Conservation (phyloP, 2,888 invertebrate genomes). For the Cyaniris semiargus region DNA sequence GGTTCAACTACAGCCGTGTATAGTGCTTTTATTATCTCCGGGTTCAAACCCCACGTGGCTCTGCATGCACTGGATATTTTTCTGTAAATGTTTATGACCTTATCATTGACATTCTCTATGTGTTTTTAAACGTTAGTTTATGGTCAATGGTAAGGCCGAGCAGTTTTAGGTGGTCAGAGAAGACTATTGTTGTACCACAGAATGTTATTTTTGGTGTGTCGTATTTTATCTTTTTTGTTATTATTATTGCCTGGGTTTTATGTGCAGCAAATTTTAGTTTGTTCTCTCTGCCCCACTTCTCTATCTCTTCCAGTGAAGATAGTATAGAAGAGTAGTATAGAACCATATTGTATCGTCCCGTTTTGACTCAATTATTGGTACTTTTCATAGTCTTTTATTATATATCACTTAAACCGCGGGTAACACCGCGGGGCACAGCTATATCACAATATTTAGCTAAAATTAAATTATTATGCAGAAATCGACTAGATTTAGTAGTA, state of each 20-base stretch:
- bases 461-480: no score
- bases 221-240: constrained; percentile 36
- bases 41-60: constrained; percentile 33
- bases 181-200: neutral
- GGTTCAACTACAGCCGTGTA: constrained; percentile 21
- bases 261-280: constrained; percentile 40
- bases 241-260: constrained; percentile 36
- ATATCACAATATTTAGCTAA: no score
- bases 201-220: constrained; percentile 11
- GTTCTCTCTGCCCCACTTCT: constrained; percentile 35
- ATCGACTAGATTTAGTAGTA: no score
- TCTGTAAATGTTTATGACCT: constrained; percentile 33
- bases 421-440: no score
- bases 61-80: constrained; percentile 31
- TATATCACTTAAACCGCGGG: no score
- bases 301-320: constrained; percentile 27
- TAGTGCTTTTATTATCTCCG: neutral
- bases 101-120: constrained; percentile 7
- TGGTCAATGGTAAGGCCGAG: constrained; percentile 35
- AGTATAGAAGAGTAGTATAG: no score
- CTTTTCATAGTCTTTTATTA: no score
- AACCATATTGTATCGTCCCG: no score
- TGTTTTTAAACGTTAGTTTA: constrained; percentile 33
- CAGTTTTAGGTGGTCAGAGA: constrained; percentile 16
- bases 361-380: no score